Conservation (phyloP, 2,113 vertebrate genomes). For the Solea solea region DNA sequence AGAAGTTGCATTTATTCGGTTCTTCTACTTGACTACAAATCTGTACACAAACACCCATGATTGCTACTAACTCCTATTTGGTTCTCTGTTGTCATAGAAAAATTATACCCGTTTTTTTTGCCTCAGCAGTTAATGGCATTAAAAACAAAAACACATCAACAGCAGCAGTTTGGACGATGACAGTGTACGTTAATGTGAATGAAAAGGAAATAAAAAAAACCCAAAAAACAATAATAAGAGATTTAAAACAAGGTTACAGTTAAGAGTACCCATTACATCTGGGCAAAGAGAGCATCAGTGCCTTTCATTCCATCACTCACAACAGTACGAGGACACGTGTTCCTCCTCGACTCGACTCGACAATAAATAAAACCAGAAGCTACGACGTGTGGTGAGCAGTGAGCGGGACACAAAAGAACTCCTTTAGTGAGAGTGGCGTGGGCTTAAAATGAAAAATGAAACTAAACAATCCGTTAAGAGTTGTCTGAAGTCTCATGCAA, state of each 20-base stretch:
- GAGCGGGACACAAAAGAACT: slow-evolving; percentile 66
- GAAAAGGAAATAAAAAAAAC: neutral
- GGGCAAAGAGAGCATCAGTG: slow-evolving; percentile 57
- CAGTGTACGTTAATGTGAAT: slow-evolving; percentile 34
- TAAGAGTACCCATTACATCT: slow-evolving; percentile 48
- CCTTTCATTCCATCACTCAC: slow-evolving; percentile 43
- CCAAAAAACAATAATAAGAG: neutral
- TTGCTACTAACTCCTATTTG: slow-evolving; percentile 70
- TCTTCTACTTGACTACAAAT: slow-evolving; percentile 69
- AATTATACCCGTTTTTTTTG: slow-evolving; percentile 74
- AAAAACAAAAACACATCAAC: neutral
- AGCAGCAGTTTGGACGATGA: slow-evolving; percentile 52
- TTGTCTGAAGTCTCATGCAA: slow-evolving; percentile 81
- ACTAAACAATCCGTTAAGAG: slow-evolving; percentile 69
- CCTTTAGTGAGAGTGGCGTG: slow-evolving; percentile 64
- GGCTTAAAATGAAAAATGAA: slow-evolving; percentile 55
- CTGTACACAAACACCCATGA: slow-evolving; percentile 66
- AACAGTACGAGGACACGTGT: slow-evolving; percentile 17
- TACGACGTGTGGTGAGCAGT: slow-evolving; percentile 39
- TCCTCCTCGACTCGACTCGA: slow-evolving; percentile 11
- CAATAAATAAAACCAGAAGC: slow-evolving; percentile 61
- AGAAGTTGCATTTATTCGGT: slow-evolving; percentile 65
- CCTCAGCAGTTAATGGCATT: slow-evolving; percentile 60
- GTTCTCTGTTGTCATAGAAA: slow-evolving; percentile 69
- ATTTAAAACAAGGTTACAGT: slow-evolving; percentile 30